Conservation (phyloP, 1,140 invertebrate species). For the Sycophila sp. region DNA sequence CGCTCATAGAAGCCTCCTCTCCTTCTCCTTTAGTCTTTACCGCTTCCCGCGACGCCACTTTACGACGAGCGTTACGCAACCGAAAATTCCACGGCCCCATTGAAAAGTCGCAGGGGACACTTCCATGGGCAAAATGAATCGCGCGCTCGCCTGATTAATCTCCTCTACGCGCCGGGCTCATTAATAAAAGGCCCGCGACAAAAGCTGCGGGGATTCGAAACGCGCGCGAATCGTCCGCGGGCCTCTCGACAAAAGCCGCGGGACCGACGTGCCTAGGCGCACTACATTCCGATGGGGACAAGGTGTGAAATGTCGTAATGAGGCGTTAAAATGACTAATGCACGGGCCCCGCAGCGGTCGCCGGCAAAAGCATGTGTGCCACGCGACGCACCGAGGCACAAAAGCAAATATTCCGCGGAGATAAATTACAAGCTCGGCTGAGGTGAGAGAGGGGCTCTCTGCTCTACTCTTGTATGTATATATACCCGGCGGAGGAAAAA, state of each 20-base stretch:
- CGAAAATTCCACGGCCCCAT: no score
- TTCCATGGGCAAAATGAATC: no score
- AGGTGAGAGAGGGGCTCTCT: no score
- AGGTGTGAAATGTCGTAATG: constrained; percentile 57
- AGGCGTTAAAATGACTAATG: constrained; percentile 54
- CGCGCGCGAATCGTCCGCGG: neutral
- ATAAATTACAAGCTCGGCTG: neutral
- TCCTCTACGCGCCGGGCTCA: no score
- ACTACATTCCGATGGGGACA: neutral
- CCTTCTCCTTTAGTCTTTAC: no score
- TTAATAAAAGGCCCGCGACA: neutral
- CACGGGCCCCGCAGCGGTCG: constrained; percentile 1
- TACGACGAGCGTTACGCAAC: no score
- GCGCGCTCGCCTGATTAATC: no score
- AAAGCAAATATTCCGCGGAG: constrained; percentile 43
- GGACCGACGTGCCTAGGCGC: neutral
- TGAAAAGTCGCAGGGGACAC: no score
- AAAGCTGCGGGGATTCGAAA: neutral
- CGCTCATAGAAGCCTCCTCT: no score
- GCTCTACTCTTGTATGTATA: neutral
- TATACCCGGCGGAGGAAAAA: neutral
- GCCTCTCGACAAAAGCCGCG: no score
- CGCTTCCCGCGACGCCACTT: no score
- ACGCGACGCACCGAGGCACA: constrained; percentile 24
- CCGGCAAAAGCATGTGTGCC: no score